Conservation (phyloP, 2,113 vertebrate species). For the Heterocephalus glaber region DNA sequence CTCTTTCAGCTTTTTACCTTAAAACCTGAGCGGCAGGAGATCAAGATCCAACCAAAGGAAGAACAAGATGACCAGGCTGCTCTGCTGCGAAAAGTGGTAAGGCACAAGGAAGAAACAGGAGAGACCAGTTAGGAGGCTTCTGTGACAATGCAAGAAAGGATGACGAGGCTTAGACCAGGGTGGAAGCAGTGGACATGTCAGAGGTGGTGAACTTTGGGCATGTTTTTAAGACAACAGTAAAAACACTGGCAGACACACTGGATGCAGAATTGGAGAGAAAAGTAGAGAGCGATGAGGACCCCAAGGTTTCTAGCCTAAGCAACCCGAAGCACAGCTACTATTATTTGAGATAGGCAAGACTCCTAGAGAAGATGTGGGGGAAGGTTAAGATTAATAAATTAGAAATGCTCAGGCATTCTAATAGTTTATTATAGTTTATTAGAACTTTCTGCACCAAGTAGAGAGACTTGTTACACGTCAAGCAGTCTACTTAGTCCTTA, state of each 20-base stretch:
- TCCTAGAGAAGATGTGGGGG: background rate
- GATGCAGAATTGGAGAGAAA: background rate
- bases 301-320: background rate
- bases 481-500: background rate
- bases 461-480: background rate
- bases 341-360: background rate
- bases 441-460: conserved; percentile 17
- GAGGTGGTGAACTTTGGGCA: background rate
- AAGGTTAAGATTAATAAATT: background rate
- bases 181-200: background rate
- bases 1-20: background rate
- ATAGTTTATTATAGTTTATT: conserved; percentile 1
- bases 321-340: background rate
- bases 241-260: background rate
- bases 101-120: background rate
- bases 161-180: background rate
- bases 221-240: conserved; percentile 18
- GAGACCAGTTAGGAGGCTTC: background rate
- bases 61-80: background rate
- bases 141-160: background rate
- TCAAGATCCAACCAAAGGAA: background rate
- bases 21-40: background rate
- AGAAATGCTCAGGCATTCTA: background rate
- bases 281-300: background rate
- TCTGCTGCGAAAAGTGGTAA: background rate